Conservation (phyloP, 2,797 vertebrate genomes). For the Dallia pectoralis region DNA sequence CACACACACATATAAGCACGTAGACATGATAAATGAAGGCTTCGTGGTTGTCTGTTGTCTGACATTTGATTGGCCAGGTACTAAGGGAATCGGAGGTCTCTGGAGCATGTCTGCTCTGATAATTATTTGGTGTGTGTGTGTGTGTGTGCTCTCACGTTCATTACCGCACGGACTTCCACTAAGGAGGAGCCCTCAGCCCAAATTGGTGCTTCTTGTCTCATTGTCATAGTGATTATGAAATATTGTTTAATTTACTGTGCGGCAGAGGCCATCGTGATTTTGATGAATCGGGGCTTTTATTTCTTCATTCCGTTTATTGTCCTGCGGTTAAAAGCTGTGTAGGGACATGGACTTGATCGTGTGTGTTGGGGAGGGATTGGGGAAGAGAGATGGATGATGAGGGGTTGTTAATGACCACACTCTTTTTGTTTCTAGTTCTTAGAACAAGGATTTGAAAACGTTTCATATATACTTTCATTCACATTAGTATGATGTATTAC, state of each 20-base stretch:
- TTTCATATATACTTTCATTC: too few relatives aligned
- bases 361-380: constrained; percentile 17
- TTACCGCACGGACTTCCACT: constrained; percentile 74
- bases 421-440: background rate
- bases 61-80: constrained; percentile 83
- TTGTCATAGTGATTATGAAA: constrained; percentile 89
- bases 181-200: constrained; percentile 81
- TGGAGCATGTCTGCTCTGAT: constrained; percentile 83
- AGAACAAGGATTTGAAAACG: background rate
- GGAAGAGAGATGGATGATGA: constrained; percentile 19
- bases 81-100: constrained; percentile 72
- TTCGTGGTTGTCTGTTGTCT: constrained; percentile 76
- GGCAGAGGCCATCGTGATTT: constrained; percentile 76
- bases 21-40: constrained; percentile 97
- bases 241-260: constrained; percentile 88
- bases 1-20: constrained; percentile 64
- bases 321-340: constrained; percentile 44
- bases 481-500: too few relatives aligned
- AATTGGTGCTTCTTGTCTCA: constrained; percentile 85
- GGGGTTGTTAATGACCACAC: constrained; percentile 9
- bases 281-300: constrained; percentile 85
- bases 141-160: constrained; percentile 25
- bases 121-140: constrained; percentile 74
- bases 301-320: constrained; percentile 83
- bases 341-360: constrained; percentile 18